A percentile compares a stretch with the other conserved stretches of the same genome.
phyloP scores from a whole-genome alignment of 2,797 vertebrate genomes.

The Pangasius mekongensis region DNA sequence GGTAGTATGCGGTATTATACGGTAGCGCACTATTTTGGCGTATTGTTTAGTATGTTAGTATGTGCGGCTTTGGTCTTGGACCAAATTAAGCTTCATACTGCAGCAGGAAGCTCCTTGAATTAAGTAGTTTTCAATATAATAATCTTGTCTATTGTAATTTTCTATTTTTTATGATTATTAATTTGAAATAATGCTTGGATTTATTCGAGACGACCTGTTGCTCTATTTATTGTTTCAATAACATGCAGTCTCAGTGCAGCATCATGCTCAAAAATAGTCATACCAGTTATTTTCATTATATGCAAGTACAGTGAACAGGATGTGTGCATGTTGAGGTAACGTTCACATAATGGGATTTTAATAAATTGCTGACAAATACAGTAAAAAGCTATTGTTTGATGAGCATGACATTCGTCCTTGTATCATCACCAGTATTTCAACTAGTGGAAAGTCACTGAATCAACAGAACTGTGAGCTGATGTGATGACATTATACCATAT shows the following conservation, averaged over 20 bases:
- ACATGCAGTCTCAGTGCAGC: not conserved
- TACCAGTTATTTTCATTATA: not conserved
- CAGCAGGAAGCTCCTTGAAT: not conserved
- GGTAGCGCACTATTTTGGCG: not conserved
- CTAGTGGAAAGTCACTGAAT: not conserved
- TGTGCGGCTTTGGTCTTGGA: not conserved
- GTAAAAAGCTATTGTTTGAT: not conserved
- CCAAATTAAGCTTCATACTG: not conserved
- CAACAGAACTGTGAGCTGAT: not conserved
- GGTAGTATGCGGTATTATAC: not conserved
- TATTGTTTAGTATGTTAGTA: not conserved
- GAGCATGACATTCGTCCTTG: too few species aligned
- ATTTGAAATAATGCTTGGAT: not conserved
- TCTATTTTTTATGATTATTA: not conserved
- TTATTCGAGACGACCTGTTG: not conserved
- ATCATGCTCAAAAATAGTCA: not conserved
- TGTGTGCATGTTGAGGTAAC: not conserved
- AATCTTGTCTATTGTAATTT: not conserved
- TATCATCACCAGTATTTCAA: not conserved
- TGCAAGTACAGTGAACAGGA: not conserved
- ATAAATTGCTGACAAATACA: not conserved
- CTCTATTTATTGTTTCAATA: not conserved
- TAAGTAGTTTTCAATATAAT: not conserved
- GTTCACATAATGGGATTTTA: not conserved
- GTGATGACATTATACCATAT: not conserved